Evolutionary conservation across 2,888 invertebrate genomes (phyloP), one percentile per base, ranked within the genome.

Genomic region (Amiota mariae): DNA sequence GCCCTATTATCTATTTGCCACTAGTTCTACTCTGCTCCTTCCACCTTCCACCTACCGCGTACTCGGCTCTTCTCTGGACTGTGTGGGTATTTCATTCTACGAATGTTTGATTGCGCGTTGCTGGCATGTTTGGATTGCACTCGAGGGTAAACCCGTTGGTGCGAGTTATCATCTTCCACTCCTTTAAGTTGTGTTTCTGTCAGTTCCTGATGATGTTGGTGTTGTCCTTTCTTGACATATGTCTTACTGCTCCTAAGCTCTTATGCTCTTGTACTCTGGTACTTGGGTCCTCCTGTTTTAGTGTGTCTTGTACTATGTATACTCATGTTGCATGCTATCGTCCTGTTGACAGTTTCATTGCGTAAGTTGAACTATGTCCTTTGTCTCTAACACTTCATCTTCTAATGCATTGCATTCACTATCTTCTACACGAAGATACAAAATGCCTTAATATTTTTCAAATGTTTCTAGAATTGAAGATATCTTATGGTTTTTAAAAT

Each of bases 41-140:
- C 24, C 67, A 51, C 36, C 10, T 24, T 24, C 24, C 67, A 51
- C 13, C 15, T 24, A 59, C 73, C 66, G 47, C 64, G 47, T 47
- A n/a, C 70, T 73, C 36, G 36, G 2, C 36, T 36, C 36, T 36
- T 36, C 36, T 36, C 36, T 6, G 36, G 36, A 36, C 36, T 36
- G 2, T 36, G 36, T 36, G 6, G 0, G 36, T 36, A 36, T 64
- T 24, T 72, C 70, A 24, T 54, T 54, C 67, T 68, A 2, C 8
- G 18, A 49, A 68, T 85, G 85, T 82, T 82, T 82, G 82, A 82
- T 85, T 83, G 84, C 84, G 77, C 77, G 63, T 84, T 78, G 82
- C 80, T 80, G 75, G 72, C 82, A 81, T 85, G 82, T 82, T 82
- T 82, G 84, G 78, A 82, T 81, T 85, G 82, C 82, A 82, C 82